Percentiles rank a stretch among this genome's conserved stretches.
These are phyloP conservation scores for Gymnothorax reevesii DNA, from an alignment of 2,797 vertebrate genomes.

Conservation along the genomic window DNA sequence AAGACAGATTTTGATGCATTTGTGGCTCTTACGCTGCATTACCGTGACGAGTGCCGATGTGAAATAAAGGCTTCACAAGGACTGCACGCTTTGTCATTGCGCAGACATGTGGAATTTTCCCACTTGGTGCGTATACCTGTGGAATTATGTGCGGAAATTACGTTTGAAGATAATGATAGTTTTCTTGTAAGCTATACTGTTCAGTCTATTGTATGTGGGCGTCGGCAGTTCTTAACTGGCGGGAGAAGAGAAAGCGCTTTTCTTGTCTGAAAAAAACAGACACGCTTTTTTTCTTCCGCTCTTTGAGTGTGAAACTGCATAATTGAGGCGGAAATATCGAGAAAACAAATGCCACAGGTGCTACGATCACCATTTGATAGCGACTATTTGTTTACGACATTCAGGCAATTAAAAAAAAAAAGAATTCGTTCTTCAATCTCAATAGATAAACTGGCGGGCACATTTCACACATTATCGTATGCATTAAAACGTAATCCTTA, in stretches of 20 bases:
- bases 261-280: neutral
- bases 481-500: slow-evolving; percentile 12
- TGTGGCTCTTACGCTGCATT: neutral
- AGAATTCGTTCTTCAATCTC: neutral
- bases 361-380: neutral
- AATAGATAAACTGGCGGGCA: neutral
- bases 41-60: neutral
- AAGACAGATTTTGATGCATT: slow-evolving; percentile 12
- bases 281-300: neutral
- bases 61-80: neutral
- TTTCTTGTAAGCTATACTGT: neutral
- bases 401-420: slow-evolving; percentile 2
- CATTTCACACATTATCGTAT: slow-evolving; percentile 3
- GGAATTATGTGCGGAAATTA: neutral
- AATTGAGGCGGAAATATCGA: neutral
- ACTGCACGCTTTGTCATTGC: neutral
- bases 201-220: neutral
- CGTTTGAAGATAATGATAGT: neutral
- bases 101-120: neutral
- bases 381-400: neutral
- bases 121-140: neutral
- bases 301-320: neutral
- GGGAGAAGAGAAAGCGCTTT: neutral
- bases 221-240: neutral
- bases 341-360: slow-evolving; percentile 3